A percentile compares a stretch with the other conserved stretches of the same genome.
These are phyloP conservation scores for Cyanoderma ruficeps DNA, from an alignment of 2,113 vertebrate genomes.

Conservation along the genomic window DNA sequence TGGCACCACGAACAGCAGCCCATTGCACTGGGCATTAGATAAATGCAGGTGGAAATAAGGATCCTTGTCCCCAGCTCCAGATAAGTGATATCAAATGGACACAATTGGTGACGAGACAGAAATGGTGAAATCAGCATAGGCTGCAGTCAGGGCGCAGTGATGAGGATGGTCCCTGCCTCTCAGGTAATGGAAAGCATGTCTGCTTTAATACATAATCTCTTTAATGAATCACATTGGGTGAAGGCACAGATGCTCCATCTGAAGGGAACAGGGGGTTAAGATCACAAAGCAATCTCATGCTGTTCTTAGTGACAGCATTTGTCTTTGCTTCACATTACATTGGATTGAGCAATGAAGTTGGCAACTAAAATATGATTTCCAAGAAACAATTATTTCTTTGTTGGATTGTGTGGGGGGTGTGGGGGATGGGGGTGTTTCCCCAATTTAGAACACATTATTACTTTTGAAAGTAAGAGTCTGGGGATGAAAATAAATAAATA, in stretches of 20 bases:
- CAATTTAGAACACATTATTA: not conserved
- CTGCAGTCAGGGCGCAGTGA: not conserved
- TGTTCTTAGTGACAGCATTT: conserved; percentile 20
- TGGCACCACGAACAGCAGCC: not conserved
- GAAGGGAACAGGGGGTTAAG: not conserved
- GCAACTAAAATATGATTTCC: not conserved
- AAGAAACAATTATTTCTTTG: not conserved
- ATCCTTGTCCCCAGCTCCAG: not conserved
- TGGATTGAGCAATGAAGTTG: not conserved
- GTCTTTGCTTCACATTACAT: not conserved
- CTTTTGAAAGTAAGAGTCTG: not conserved
- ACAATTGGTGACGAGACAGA: not conserved
- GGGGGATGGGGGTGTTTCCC: not conserved
- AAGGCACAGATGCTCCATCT: conserved; percentile 24
- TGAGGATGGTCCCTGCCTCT: not conserved
- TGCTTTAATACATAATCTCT: not conserved
- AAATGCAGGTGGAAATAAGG: not conserved
- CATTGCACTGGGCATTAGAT: not conserved
- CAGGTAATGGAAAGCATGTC: not conserved
- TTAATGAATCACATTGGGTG: not conserved
- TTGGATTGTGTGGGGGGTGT: not conserved
- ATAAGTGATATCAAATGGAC: not conserved
- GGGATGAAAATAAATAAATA: not conserved
- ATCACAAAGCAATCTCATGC: conserved; percentile 11
- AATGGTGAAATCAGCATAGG: not conserved